Evolutionary conservation across 1,140 invertebrate species (phyloP), one percentile per base, ranked within the genome.

Genomic region (Drosophila pachea): DNA sequence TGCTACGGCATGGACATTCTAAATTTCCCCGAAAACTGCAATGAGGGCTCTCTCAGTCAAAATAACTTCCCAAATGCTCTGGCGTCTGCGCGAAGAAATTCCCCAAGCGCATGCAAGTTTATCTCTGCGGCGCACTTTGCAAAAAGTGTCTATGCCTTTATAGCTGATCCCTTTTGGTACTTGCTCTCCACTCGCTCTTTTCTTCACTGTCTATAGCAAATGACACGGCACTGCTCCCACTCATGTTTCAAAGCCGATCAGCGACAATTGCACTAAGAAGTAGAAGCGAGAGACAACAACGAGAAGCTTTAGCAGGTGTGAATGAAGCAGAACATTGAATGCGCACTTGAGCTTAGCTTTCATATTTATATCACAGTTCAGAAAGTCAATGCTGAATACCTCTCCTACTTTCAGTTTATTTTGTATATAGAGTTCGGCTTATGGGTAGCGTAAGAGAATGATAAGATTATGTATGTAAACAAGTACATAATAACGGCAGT

Each of bases 321-420:
- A n/a, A n/a, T n/a, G n/a, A n/a, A n/a, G n/a, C n/a, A n/a, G 12
- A 52, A 36, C 45, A 56, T 69, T 38, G 22, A 56, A 43, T 31
- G 35, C 64, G 52, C 60, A 64, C 66, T 68, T 64, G 60, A 70
- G 68, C 68, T 65, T 65, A 70, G 68, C 53, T 65, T 68, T 62
- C 38, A 47, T 65, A 35, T 52, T 7, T 64, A 29, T 43, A 64
- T 45, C 42, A 50, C 14, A 40, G 61, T 33, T 32, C 9, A 31
- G 12, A 48, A 68, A 62, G 36, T 1, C 22, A 22, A 42, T 14
- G 40, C 12, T 14, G 16, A 53, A 49, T 14, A 22, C n/a, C n/a
- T 60, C 7, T 32, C 16, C 14, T 9, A 1, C 4, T 50, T 5
- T 6, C 29, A 31, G 35, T 33, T 14, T 1, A 43, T 16, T 45